These are phyloP conservation scores for Pseudocheirus occidentalis DNA, from an alignment of 2,797 vertebrate genomes.

Conservation along the genomic window DNA sequence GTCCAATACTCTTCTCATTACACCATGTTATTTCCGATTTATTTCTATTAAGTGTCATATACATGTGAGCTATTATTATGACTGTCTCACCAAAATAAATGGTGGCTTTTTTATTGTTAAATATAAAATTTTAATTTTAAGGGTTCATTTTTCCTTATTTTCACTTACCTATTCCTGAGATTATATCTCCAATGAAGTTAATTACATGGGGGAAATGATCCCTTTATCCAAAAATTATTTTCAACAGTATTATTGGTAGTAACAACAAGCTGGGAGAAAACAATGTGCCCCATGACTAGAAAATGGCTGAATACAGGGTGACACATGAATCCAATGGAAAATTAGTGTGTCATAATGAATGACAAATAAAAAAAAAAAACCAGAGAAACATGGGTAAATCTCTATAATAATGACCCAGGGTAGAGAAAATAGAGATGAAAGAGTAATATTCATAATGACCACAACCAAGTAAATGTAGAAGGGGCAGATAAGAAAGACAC, in stretches of 20 bases:
- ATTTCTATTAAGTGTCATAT: neutral
- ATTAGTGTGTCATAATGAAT: neutral
- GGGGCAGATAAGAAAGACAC: neutral
- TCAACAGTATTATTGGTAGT: neutral
- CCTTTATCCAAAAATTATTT: neutral
- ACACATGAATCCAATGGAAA: neutral
- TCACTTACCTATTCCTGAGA: neutral
- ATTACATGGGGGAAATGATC: neutral
- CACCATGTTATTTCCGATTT: neutral
- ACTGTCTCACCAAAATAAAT: neutral
- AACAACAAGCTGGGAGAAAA: neutral
- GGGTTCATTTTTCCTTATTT: neutral
- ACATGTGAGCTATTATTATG: neutral
- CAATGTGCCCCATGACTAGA: neutral
- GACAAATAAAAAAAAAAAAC: neutral
- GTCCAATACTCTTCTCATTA: neutral
- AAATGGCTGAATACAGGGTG: neutral
- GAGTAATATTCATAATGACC: neutral
- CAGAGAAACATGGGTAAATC: neutral
- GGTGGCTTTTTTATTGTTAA: neutral
- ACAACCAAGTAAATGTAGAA: neutral
- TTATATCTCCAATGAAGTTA: neutral
- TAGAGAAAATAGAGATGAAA: neutral
- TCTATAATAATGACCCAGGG: neutral
- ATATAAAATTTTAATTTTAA: neutral